Conservation (phyloP, 1,140 invertebrate genomes). For the Drosophila cardini region DNA sequence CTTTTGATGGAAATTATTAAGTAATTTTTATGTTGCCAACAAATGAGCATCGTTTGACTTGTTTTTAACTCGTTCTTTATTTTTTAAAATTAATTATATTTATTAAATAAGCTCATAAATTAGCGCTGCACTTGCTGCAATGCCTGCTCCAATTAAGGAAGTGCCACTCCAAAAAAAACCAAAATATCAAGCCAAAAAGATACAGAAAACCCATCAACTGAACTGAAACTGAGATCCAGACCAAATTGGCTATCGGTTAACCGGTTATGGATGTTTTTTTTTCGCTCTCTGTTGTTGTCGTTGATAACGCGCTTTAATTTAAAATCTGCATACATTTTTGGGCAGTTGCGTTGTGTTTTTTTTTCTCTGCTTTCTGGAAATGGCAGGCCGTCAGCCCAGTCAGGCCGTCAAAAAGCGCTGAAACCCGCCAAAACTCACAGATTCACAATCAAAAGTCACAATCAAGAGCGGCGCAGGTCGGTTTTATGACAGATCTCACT, state of each 20-base stretch:
- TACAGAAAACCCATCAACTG: conserved; percentile 53
- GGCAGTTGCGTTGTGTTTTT: conserved; percentile 53
- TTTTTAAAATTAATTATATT: conserved; percentile 66
- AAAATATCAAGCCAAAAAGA: conserved; percentile 7
- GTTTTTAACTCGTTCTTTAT: conserved; percentile 36
- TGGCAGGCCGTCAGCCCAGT: conserved; percentile 18
- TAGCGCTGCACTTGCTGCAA: conserved; percentile 77
- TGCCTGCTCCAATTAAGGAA: conserved; percentile 80
- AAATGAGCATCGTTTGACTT: conserved; percentile 47
- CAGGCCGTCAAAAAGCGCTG: conserved; percentile 21
- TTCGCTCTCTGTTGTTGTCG: conserved; percentile 50
- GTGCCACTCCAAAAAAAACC: conserved; percentile 66
- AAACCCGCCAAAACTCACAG: conserved; percentile 36
- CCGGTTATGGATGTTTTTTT: conserved; percentile 58
- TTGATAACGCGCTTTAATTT: conserved; percentile 79
- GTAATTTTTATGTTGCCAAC: conserved; percentile 70
- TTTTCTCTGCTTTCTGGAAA: conserved; percentile 7
- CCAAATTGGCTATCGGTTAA: conserved; percentile 77
- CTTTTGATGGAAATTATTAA: conserved; percentile 83
- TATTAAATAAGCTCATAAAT: conserved; percentile 82
- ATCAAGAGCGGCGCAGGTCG: conserved; percentile 72
- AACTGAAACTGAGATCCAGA: conserved; percentile 53
- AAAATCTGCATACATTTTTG: conserved; percentile 82
- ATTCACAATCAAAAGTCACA: conserved; percentile 66
- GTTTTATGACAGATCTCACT: conserved; percentile 82